phyloP scores from a whole-genome alignment of 2,113 vertebrate genomes.

The Heterotilapia buettikoferi region DNA sequence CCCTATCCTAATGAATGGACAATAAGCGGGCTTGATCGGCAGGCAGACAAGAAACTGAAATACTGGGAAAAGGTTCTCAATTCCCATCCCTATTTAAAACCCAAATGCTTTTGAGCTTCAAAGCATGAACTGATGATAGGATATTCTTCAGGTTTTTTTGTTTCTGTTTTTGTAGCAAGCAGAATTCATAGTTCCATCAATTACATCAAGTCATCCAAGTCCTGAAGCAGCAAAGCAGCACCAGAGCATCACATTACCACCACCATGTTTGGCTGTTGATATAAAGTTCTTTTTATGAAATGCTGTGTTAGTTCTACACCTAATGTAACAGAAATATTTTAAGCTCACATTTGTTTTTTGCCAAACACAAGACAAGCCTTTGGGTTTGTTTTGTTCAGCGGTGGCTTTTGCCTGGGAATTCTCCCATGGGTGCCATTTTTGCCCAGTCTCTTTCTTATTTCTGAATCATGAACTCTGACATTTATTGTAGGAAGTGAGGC shows the following conservation, averaged over 20 bases:
- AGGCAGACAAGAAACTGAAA: background rate
- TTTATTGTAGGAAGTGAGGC: background rate
- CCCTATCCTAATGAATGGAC: background rate
- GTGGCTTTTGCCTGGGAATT: background rate
- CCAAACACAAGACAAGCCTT: background rate
- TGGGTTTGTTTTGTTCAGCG: background rate
- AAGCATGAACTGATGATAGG: background rate
- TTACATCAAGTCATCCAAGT: background rate
- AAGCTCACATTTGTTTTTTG: background rate
- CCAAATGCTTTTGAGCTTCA: background rate
- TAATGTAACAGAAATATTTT: background rate
- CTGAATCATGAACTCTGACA: background rate
- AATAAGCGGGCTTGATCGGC: background rate
- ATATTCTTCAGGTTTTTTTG: background rate
- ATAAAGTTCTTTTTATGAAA: background rate
- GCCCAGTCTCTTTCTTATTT: background rate
- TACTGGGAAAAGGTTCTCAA: background rate
- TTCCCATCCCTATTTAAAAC: background rate
- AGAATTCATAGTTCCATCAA: background rate
- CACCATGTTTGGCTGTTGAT: background rate
- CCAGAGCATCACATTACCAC: background rate
- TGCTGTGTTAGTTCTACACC: background rate
- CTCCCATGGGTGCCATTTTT: background rate
- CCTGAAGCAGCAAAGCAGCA: background rate
- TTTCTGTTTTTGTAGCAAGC: rapidly evolving